These are phyloP conservation scores for Acanthosoma haemorrhoidale DNA, from an alignment of 2,888 invertebrate species.

Conservation along the genomic window DNA sequence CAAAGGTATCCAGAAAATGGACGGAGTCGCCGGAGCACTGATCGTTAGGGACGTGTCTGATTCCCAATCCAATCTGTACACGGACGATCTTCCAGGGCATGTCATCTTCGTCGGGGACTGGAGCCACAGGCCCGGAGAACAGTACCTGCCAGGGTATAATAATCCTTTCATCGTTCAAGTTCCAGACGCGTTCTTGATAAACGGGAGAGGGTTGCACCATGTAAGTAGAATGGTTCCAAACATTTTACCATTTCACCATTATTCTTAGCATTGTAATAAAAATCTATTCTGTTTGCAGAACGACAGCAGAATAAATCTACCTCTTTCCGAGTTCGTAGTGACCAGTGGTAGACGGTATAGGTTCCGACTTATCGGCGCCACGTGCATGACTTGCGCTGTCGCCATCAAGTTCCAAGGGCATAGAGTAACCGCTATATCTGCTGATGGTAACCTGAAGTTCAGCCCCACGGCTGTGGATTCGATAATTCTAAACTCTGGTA, in stretches of 20 bases:
- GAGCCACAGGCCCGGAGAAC: constrained; percentile 45
- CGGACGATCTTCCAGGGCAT: constrained; percentile 52
- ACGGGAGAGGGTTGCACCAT: constrained; percentile 44
- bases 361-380: constrained; percentile 54
- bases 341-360: constrained; percentile 51
- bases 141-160: constrained; percentile 48
- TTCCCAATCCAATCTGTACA: constrained; percentile 45
- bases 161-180: constrained; percentile 46
- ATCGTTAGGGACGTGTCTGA: constrained; percentile 53
- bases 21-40: constrained; percentile 56
- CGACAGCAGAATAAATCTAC: constrained; percentile 42
- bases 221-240: too few species aligned
- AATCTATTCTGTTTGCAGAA: constrained; percentile 36
- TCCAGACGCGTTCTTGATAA: constrained; percentile 46
- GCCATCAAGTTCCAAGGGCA: constrained; percentile 51
- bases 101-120: constrained; percentile 55
- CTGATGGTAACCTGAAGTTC: constrained; percentile 5
- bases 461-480: constrained; percentile 9
- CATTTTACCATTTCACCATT: too few species aligned
- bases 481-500: constrained; percentile 23
- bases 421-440: constrained; percentile 44
- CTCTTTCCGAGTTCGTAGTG: constrained; percentile 44
- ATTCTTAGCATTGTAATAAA: not conserved
- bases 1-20: constrained; percentile 55
- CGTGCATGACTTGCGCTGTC: constrained; percentile 53